Evolutionary conservation across 2,797 vertebrate genomes (phyloP).

Genomic region (Acipenser oxyrinchus): DNA sequence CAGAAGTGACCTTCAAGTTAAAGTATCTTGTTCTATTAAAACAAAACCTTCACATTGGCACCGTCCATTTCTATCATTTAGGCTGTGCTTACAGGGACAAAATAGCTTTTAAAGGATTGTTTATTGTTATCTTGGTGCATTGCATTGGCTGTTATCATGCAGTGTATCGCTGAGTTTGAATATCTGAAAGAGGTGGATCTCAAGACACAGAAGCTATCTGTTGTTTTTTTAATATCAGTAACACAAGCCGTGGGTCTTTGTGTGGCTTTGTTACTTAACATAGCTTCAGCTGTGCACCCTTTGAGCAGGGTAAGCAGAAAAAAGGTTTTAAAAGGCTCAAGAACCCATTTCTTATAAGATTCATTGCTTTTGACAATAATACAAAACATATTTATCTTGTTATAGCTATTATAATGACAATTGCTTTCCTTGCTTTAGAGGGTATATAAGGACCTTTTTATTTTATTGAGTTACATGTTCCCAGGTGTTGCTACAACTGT

Average conservation of each 20-base stretch:
- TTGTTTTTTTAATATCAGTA: conserved; percentile 2
- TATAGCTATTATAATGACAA: too few species aligned
- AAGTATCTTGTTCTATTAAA: conserved; percentile 15
- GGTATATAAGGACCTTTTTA: too few species aligned
- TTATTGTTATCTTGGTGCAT: conserved; percentile 6
- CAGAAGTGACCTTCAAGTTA: conserved; percentile 16
- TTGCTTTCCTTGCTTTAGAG: too few species aligned
- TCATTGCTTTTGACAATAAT: too few species aligned
- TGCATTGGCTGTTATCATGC: background rate
- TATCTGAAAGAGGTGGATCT: conserved; percentile 12
- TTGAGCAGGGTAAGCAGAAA: background rate
- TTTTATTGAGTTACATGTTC: too few species aligned
- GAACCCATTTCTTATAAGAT: background rate
- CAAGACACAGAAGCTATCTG: background rate
- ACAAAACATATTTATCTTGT: too few species aligned
- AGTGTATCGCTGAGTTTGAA: conserved; percentile 4
- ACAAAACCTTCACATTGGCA: background rate
- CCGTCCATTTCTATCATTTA: conserved; percentile 7
- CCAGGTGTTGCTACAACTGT: too few species aligned
- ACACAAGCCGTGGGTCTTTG: background rate
- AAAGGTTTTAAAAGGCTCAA: background rate
- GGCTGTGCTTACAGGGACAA: conserved; percentile 11
- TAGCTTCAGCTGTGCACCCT: background rate
- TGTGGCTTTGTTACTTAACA: background rate
- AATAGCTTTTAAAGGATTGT: conserved; percentile 14